A percentile compares a stretch with the other conserved stretches of the same genome.
Conservation (phyloP, 2,113 vertebrate species). For the Xenopus laevis region DNA sequence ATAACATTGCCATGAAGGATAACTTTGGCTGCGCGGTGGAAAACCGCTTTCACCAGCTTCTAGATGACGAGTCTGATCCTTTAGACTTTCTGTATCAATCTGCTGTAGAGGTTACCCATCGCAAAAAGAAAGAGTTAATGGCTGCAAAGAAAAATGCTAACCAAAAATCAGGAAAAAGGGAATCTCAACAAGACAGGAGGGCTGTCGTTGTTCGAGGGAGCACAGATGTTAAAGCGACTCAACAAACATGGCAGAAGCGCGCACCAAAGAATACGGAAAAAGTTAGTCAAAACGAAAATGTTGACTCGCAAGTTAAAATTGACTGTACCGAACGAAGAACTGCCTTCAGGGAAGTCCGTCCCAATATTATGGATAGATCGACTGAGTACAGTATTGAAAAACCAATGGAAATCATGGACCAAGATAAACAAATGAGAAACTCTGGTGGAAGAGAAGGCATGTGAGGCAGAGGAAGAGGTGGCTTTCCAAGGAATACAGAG, state of each 20-base stretch:
- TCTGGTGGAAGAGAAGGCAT: conserved; percentile 61
- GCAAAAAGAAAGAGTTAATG: conserved; percentile 60
- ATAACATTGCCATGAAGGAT: conserved; percentile 60
- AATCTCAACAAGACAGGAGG: conserved; percentile 72
- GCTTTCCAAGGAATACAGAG: conserved; percentile 59
- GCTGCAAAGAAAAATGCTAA: conserved; percentile 33
- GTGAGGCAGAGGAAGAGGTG: conserved; percentile 66
- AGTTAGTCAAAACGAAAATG: conserved; percentile 54
- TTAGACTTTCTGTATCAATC: conserved; percentile 75
- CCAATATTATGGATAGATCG: conserved; percentile 55
- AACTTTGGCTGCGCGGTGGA: conserved; percentile 76
- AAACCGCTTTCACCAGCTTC: conserved; percentile 82
- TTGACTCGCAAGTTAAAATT: conserved; percentile 55
- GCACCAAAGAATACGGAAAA: conserved; percentile 52
- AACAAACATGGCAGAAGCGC: conserved; percentile 50
- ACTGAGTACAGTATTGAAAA: conserved; percentile 60
- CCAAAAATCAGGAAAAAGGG: conserved; percentile 59
- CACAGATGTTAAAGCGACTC: conserved; percentile 25
- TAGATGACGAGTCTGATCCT: conserved; percentile 84
- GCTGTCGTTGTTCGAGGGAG: neutral
- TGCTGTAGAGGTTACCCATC: conserved; percentile 57
- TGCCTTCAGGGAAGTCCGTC: conserved; percentile 54
- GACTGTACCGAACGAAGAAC: conserved; percentile 60
- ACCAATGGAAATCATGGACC: conserved; percentile 56
- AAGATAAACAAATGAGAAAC: conserved; percentile 56